These are phyloP conservation scores for Argya squamiceps DNA, from an alignment of 2,797 vertebrate genomes.

Conservation along the genomic window DNA sequence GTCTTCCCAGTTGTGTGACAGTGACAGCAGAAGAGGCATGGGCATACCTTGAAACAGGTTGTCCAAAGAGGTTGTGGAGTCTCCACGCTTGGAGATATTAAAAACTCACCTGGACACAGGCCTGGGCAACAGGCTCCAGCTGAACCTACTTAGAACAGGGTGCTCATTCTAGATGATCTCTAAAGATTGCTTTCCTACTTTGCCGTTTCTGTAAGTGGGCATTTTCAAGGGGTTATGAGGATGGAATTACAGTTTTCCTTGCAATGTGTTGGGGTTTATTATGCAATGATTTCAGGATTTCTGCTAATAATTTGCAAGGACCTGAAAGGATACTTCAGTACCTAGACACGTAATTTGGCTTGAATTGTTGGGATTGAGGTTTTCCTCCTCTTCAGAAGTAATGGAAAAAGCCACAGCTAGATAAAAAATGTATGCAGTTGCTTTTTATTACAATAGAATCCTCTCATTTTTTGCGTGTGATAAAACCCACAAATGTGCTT, in stretches of 20 bases:
- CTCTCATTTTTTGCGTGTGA: not conserved
- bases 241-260: not conserved
- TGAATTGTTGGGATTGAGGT: not conserved
- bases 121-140: not conserved
- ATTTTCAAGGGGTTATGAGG: not conserved
- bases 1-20: not conserved
- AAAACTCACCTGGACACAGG: fast-evolving
- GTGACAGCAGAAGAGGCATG: not conserved
- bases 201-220: not conserved
- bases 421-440: not conserved
- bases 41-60: not conserved
- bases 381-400: not conserved
- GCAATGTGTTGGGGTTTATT: not conserved
- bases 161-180: not conserved
- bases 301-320: not conserved
- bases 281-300: not conserved
- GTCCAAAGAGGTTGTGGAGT: not conserved
- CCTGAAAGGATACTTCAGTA: not conserved
- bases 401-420: not conserved
- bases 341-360: not conserved
- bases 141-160: not conserved
- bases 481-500: not conserved
- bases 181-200: not conserved
- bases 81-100: not conserved
- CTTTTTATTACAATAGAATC: not conserved